These are phyloP conservation scores for Lycorma delicatula DNA, from an alignment of 1,140 invertebrate species.

Conservation along the genomic window DNA sequence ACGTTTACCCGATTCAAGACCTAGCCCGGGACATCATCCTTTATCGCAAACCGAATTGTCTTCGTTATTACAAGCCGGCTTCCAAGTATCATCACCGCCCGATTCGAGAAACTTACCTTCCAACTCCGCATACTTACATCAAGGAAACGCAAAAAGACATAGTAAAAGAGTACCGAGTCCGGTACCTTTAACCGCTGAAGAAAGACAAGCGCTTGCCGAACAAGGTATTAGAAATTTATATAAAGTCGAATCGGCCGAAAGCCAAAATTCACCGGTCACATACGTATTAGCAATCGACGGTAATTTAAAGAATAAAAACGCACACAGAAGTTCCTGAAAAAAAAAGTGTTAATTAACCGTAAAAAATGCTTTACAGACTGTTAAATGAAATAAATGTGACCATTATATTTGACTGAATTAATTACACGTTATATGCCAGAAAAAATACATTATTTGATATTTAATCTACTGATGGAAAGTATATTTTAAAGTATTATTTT, in stretches of 20 bases:
- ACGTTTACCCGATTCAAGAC: slow-evolving; percentile 6
- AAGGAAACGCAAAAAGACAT: slow-evolving; percentile 34
- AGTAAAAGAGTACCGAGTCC: slow-evolving; percentile 33
- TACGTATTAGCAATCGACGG: slow-evolving; percentile 23
- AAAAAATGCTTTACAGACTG: no score
- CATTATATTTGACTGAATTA: no score
- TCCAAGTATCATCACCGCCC: slow-evolving; percentile 36
- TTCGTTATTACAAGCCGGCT: slow-evolving; percentile 37
- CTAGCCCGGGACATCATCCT: slow-evolving; percentile 17
- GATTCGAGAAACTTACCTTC: slow-evolving; percentile 19
- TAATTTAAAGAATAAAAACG: no score
- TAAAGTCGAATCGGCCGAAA: slow-evolving; percentile 21
- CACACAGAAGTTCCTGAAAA: no score
- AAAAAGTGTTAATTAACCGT: no score
- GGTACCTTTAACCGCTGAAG: slow-evolving; percentile 34
- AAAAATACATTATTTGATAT: no score
- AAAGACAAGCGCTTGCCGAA: slow-evolving; percentile 30
- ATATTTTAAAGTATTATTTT: no score
- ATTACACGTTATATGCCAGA: no score
- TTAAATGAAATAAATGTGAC: no score
- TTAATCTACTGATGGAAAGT: no score
- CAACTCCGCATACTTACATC: slow-evolving; percentile 30
- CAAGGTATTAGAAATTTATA: slow-evolving; percentile 40
- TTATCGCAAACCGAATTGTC: slow-evolving; percentile 37
- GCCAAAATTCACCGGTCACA: slow-evolving; percentile 18